phyloP scores from a whole-genome alignment of 2,797 vertebrate species.

The Simalia tracyae region DNA sequence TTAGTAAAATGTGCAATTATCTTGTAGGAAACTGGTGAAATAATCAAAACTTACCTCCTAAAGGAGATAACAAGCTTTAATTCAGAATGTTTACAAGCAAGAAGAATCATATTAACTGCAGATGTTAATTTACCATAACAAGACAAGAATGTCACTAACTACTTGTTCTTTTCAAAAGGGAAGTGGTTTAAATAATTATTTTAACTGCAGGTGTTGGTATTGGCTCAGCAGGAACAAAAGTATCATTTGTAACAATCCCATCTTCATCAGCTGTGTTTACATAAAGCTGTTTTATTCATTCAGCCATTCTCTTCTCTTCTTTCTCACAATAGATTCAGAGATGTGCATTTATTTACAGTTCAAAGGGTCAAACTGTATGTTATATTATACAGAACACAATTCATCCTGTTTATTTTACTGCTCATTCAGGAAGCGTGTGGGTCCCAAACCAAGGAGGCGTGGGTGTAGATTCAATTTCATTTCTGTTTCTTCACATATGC shows the following conservation, averaged over 20 bases:
- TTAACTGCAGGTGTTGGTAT: conserved; percentile 67
- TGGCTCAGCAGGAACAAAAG: conserved; percentile 65
- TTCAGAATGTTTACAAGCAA: conserved; percentile 63
- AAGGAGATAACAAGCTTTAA: conserved; percentile 67
- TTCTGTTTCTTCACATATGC: not conserved
- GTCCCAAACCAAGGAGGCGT: not conserved
- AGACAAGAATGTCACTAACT: conserved; percentile 63
- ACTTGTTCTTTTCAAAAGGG: conserved; percentile 61
- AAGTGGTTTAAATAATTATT: conserved; percentile 68
- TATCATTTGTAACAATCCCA: conserved; percentile 59
- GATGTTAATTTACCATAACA: conserved; percentile 68
- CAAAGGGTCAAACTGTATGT: not conserved
- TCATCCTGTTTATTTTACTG: not conserved
- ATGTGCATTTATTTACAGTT: conserved; percentile 40
- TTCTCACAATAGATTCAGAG: conserved; percentile 40
- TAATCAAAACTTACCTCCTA: conserved; percentile 56
- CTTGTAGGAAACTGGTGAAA: conserved; percentile 54
- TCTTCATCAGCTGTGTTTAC: conserved; percentile 57
- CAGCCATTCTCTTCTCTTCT: conserved; percentile 20
- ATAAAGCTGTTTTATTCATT: conserved; percentile 49
- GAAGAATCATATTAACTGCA: conserved; percentile 63
- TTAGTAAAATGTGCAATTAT: conserved; percentile 63
- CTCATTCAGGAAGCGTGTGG: not conserved
- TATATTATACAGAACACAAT: not conserved
- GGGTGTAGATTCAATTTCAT: not conserved